These are phyloP conservation scores for Lysandra bellargus DNA, from an alignment of 2,888 invertebrate species.

Conservation along the genomic window DNA sequence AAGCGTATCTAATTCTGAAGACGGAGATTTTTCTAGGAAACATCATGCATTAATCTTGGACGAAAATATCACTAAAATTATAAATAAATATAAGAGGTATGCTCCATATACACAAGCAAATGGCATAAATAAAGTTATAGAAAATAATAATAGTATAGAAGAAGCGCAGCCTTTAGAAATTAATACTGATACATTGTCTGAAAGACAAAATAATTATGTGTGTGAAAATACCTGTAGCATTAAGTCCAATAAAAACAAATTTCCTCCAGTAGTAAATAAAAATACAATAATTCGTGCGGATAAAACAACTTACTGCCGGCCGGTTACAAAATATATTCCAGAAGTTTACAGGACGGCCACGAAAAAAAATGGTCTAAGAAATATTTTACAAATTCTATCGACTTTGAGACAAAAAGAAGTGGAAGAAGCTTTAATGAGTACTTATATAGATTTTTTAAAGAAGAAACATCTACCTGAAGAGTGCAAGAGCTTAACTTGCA, in stretches of 20 bases:
- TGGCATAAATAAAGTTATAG: neutral
- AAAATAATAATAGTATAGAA: neutral
- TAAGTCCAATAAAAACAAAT: neutral
- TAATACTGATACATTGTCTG: neutral
- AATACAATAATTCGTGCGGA: conserved; percentile 42
- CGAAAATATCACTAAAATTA: neutral
- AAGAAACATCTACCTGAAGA: conserved; percentile 49
- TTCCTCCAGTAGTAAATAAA: neutral
- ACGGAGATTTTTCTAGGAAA: conserved; percentile 5
- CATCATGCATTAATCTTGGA: neutral
- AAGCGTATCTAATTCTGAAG: neutral
- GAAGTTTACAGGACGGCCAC: conserved; percentile 54
- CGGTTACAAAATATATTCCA: conserved; percentile 48
- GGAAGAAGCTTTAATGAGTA: conserved; percentile 57
- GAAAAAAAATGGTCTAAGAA: conserved; percentile 54
- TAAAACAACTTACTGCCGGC: conserved; percentile 57
- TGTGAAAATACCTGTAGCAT: neutral
- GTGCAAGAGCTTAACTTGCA: neutral
- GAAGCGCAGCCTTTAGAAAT: neutral
- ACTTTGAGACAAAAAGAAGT: conserved; percentile 54
- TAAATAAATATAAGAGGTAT: neutral
- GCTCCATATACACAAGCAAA: neutral
- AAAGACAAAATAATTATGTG: neutral
- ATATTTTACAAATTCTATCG: conserved; percentile 52
- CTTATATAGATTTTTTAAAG: conserved; percentile 60